Conservation (phyloP, 2,888 invertebrate species). For the Tipula vernalis region DNA sequence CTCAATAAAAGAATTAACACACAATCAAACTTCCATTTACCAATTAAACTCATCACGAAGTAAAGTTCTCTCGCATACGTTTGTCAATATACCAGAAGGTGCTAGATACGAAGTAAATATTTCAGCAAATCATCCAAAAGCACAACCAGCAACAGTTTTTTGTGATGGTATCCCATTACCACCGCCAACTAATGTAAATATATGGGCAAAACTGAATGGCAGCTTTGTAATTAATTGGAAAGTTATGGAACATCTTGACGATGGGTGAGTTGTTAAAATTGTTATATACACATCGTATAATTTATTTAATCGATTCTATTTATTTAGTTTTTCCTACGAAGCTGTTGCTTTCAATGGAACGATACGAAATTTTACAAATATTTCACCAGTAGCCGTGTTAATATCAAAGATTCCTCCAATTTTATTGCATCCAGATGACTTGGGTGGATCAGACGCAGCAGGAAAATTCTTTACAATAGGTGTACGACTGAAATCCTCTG, state of each 20-base stretch:
- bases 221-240: conserved; percentile 56
- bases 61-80: background rate
- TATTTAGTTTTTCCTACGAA: conserved; percentile 44
- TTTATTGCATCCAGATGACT: conserved; percentile 19
- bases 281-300: background rate
- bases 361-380: conserved; percentile 36
- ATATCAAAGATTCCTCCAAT: conserved; percentile 40
- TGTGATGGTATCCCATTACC: conserved; percentile 44
- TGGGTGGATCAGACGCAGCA: conserved; percentile 39
- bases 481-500: conserved; percentile 43
- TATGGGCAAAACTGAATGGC: conserved; percentile 45
- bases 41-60: conserved; percentile 36
- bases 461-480: conserved; percentile 47
- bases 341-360: conserved; percentile 48
- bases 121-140: conserved; percentile 27
- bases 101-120: conserved; percentile 41
- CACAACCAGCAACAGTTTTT: conserved; percentile 35
- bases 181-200: conserved; percentile 50
- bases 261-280: background rate
- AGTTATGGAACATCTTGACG: conserved; percentile 29
- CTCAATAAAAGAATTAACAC: conserved; percentile 37
- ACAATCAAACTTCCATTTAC: conserved; percentile 35
- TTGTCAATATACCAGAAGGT: conserved; percentile 41
- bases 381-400: conserved; percentile 35
- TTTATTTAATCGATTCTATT: conserved; percentile 18